Evolutionary conservation across 1,140 invertebrate species (phyloP).

Genomic region (Glossosoma conforme): DNA sequence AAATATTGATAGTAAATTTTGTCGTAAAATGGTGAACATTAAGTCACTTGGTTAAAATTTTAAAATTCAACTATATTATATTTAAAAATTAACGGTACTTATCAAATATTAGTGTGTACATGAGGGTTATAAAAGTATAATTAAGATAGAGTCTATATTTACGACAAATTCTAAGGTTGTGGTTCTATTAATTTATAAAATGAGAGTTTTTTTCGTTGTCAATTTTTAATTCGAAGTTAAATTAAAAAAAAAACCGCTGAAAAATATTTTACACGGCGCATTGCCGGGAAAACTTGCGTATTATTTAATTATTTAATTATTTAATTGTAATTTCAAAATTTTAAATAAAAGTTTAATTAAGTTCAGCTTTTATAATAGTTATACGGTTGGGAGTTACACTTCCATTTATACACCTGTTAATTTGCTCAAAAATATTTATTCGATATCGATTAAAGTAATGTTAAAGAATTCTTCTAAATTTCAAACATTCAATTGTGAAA

Average conservation of each 20-base stretch:
- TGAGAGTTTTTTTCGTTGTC: too few species aligned
- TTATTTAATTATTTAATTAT: constrained; percentile 1
- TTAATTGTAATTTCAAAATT: too few species aligned
- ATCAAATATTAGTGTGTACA: too few species aligned
- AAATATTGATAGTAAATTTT: too few species aligned
- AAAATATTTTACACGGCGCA: neutral
- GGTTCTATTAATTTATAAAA: constrained; percentile 6
- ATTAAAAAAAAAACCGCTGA: constrained; percentile 1
- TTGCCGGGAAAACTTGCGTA: neutral
- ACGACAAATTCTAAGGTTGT: constrained; percentile 8
- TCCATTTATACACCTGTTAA: constrained; percentile 27
- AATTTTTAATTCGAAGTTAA: neutral
- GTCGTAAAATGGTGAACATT: too few species aligned
- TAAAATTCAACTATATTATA: too few species aligned
- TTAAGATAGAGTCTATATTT: neutral
- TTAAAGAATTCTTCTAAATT: too few species aligned
- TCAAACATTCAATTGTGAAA: too few species aligned
- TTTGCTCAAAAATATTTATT: constrained; percentile 29
- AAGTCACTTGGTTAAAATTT: too few species aligned
- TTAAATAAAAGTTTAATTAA: neutral
- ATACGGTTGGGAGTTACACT: constrained; percentile 5
- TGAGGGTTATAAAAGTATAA: too few species aligned
- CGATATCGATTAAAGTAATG: constrained; percentile 18
- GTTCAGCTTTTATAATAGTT: neutral
- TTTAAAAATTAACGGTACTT: too few species aligned